Evolutionary conservation across 1,140 invertebrate species (phyloP).

Genomic region (Drosophila punjabiensis): DNA sequence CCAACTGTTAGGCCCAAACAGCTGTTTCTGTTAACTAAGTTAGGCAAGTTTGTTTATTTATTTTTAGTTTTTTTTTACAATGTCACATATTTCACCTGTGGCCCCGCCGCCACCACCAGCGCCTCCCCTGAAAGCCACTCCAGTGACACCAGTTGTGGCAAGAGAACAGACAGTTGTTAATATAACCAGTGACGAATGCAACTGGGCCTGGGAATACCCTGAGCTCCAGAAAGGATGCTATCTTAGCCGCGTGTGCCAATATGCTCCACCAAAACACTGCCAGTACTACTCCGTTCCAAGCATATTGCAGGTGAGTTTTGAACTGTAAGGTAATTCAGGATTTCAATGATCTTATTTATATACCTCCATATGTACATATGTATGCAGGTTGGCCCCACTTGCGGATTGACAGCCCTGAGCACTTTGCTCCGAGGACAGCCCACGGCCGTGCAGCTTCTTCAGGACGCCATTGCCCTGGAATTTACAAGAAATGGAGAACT

Average conservation of each 20-base stretch:
- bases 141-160: background rate
- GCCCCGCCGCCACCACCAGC: conserved; percentile 42
- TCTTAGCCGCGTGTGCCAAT: conserved; percentile 85
- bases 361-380: background rate
- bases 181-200: conserved; percentile 61
- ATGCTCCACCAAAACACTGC: conserved; percentile 58
- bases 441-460: conserved; percentile 87
- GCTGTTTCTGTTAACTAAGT: conserved; percentile 13
- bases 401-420: conserved; percentile 92
- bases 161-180: background rate
- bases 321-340: background rate
- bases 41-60: background rate
- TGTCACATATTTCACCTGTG: conserved; percentile 37
- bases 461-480: conserved; percentile 87
- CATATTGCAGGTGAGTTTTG: conserved; percentile 55
- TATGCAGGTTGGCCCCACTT: conserved; percentile 88
- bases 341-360: background rate
- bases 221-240: conserved; percentile 86
- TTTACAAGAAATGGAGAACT: conserved; percentile 94
- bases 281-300: conserved; percentile 63
- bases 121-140: background rate
- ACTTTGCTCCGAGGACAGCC: conserved; percentile 90
- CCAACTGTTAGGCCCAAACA: conserved; percentile 6
- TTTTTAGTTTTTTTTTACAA: background rate
- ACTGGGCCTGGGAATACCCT: conserved; percentile 85